A percentile compares a stretch with the other conserved stretches of the same genome.
These are phyloP conservation scores for Catocala nupta DNA, from an alignment of 2,888 invertebrate genomes.

Conservation along the genomic window DNA sequence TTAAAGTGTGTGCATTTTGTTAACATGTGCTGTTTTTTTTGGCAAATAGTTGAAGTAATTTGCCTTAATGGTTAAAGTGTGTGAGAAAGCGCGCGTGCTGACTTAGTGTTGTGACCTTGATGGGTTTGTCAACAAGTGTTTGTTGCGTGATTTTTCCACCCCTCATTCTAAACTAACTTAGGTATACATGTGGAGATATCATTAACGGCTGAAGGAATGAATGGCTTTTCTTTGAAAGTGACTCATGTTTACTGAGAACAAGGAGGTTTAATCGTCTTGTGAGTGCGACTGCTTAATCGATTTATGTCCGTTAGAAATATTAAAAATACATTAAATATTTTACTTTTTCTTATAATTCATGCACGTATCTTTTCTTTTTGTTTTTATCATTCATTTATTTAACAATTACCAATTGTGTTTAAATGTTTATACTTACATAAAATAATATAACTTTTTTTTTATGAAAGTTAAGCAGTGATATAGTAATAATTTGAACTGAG, in stretches of 20 bases:
- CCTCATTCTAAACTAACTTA: not conserved
- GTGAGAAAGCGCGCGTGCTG: slow-evolving; percentile 28
- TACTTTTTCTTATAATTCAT: no score
- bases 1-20: slow-evolving; percentile 72
- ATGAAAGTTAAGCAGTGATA: no score
- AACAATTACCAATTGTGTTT: no score
- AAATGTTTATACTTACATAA: no score
- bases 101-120: slow-evolving; percentile 51
- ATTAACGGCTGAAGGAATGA: slow-evolving; percentile 3
- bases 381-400: no score
- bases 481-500: no score
- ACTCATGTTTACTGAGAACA: slow-evolving; percentile 2
- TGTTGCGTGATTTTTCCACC: slow-evolving; percentile 39
- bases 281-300: not conserved
- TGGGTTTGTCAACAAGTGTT: slow-evolving; percentile 58
- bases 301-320: not conserved
- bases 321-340: no score
- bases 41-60: not conserved
- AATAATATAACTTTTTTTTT: no score
- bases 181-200: not conserved
- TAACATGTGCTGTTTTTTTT: slow-evolving; percentile 30
- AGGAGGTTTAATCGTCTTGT: no score
- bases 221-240: slow-evolving; percentile 11
- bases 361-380: no score
- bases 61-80: slow-evolving; percentile 4